Percentiles rank a stretch among this genome's conserved stretches.
Evolutionary conservation across 2,113 vertebrate genomes (phyloP).

Genomic region (Tetraodon nigroviridis): DNA sequence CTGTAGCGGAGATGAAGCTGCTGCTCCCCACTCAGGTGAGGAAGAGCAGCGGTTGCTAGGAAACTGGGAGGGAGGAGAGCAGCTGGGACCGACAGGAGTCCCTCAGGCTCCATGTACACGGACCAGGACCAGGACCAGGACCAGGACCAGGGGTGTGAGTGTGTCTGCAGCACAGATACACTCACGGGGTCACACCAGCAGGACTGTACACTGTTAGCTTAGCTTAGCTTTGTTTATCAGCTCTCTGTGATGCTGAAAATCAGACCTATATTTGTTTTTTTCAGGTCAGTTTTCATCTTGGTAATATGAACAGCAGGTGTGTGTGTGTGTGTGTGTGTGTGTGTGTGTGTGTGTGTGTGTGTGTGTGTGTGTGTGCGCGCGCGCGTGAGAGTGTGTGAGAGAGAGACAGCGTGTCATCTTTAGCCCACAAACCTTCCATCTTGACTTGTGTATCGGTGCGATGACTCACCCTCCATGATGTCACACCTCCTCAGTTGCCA

Average conservation of each 20-base stretch:
- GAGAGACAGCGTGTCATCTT: too few relatives aligned
- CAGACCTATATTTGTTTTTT: neutral
- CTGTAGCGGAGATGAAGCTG: too few relatives aligned
- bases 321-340: too few relatives aligned
- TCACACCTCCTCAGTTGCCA: slow-evolving; percentile 64
- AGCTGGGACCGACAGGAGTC: slow-evolving; percentile 5
- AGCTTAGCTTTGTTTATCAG: neutral
- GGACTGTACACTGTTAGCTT: too few relatives aligned
- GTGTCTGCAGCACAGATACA: neutral
- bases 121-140: neutral
- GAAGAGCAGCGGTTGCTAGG: slow-evolving; percentile 42
- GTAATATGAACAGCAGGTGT: too few relatives aligned
- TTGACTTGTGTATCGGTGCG: slow-evolving; percentile 28
- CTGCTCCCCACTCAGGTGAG: slow-evolving; percentile 9
- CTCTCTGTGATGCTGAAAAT: neutral
- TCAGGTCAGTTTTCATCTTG: neutral
- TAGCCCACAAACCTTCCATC: slow-evolving; percentile 15
- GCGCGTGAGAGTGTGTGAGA: too few relatives aligned
- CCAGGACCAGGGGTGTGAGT: too few relatives aligned
- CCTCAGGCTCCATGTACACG: neutral
- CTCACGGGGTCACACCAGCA: neutral
- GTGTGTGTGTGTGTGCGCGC: too few relatives aligned
- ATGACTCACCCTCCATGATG: slow-evolving; percentile 69
- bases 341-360: too few relatives aligned
- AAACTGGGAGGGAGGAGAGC: slow-evolving; percentile 28